phyloP scores from a whole-genome alignment of 2,888 invertebrate species.

The Teleiodes luculella region DNA sequence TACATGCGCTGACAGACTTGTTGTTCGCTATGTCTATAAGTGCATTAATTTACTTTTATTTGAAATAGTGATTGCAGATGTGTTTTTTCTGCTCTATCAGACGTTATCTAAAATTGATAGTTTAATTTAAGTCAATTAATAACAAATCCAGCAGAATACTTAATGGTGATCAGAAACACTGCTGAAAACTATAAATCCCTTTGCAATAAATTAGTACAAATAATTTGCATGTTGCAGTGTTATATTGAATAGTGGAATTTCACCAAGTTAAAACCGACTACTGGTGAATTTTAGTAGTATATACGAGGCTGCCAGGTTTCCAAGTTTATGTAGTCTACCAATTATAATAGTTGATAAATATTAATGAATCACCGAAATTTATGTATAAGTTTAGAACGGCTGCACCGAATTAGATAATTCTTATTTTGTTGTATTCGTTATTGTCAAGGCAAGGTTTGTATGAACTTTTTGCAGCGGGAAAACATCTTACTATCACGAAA shows the following conservation, averaged over 20 bases:
- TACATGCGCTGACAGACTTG: constrained; percentile 59
- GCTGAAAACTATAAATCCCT: neutral
- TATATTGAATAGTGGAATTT: neutral
- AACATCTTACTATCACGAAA: no score
- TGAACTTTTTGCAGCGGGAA: no score
- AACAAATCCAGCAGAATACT: neutral
- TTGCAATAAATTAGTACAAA: neutral
- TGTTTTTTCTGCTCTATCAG: neutral
- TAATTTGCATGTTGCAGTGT: neutral
- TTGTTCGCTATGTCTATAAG: constrained; percentile 39
- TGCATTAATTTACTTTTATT: constrained; percentile 38
- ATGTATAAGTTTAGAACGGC: no score
- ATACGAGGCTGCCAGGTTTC: neutral
- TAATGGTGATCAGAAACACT: neutral
- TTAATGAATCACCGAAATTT: no score
- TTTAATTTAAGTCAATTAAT: neutral
- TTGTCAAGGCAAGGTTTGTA: no score
- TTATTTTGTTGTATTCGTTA: no score
- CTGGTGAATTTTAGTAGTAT: constrained; percentile 1
- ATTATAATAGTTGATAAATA: no score
- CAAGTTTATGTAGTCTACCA: neutral
- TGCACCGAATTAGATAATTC: no score
- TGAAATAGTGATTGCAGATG: constrained; percentile 33
- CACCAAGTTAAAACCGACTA: neutral
- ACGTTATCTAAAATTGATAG: neutral